phyloP scores from a whole-genome alignment of 2,797 vertebrate genomes.

The Poeciliopsis infans region DNA sequence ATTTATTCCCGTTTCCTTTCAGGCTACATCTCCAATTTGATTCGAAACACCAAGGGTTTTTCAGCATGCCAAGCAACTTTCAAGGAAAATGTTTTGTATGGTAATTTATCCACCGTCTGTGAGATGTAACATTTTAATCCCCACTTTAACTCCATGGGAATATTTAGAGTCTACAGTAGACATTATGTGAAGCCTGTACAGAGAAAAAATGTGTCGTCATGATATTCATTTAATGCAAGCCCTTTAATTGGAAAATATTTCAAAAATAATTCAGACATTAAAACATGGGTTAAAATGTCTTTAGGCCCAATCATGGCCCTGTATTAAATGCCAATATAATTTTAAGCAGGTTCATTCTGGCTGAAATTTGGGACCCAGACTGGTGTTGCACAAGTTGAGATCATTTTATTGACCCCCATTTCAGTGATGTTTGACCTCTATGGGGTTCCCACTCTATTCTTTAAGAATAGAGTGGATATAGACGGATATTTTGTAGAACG shows the following conservation, averaged over 20 bases:
- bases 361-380: background rate
- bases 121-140: slow-evolving; percentile 62
- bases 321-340: background rate
- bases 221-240: slow-evolving; percentile 26
- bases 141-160: slow-evolving; percentile 53
- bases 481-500: background rate
- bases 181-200: slow-evolving; percentile 39
- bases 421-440: background rate
- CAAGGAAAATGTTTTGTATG: slow-evolving; percentile 68
- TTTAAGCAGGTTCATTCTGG: background rate
- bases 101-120: slow-evolving; percentile 63
- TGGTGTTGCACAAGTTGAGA: background rate
- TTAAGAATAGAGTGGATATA: background rate
- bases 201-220: slow-evolving; percentile 18
- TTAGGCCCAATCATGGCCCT: background rate
- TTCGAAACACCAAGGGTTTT: slow-evolving; percentile 75
- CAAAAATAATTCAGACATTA: background rate
- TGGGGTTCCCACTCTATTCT: background rate
- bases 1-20: slow-evolving; percentile 78
- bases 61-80: slow-evolving; percentile 71
- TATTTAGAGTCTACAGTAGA: slow-evolving; percentile 49
- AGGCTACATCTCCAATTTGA: slow-evolving; percentile 80
- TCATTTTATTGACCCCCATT: background rate
- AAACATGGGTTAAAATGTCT: background rate
- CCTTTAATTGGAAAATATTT: slow-evolving; percentile 18